Evolutionary conservation across 1,140 invertebrate species (phyloP), one percentile per base, ranked within the genome.

Genomic region (Bombus superbus): DNA sequence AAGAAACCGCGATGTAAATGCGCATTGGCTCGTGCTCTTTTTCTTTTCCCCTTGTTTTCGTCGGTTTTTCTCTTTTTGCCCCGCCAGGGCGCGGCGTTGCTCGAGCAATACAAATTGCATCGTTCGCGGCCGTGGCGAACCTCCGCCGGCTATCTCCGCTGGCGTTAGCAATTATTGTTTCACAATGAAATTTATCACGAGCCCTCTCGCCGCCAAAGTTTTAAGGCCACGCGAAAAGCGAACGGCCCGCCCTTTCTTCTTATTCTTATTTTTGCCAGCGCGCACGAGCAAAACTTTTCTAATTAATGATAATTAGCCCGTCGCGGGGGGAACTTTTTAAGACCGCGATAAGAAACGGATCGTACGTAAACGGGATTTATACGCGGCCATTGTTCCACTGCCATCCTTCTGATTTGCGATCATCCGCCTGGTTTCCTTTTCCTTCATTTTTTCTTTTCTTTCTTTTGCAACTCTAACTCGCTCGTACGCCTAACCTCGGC

Each of bases 261-360:
- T n/a, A 1, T n/a, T 64, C 35, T 64, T 59, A 25, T 77, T 40
- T 32, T 38, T 35, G 38, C 28, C 62, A 10, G 47, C 66, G 59
- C 53, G 22, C n/a, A 28, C 59, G 59, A 11, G 57, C 75, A 76
- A 86, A 95, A 94, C 93, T 94, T 95, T 94, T 94, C 94, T 94
- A 94, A 94, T 94, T 95, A 95, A 94, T 94, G 94, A 93, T 95
- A 95, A 94, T 94, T 94, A 94, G 93, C 92, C 89, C 83, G 75
- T 68, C 9, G 86, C 92, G 93, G 3, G n/a, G 32, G 78, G 35
- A 40, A 86, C 93, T 94, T 91, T 95, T 95, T 93, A 91, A 92
- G 85, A 85, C 91, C 83, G 88, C 92, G 94, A 94, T 94, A 93
- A 94, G 83, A 85, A 85, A 80, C 40, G 68, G 66, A 79, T 80